A percentile compares a stretch with the other conserved stretches of the same genome.
Evolutionary conservation across 2,888 invertebrate species (phyloP).

Genomic region (Serrognathus titanus): DNA sequence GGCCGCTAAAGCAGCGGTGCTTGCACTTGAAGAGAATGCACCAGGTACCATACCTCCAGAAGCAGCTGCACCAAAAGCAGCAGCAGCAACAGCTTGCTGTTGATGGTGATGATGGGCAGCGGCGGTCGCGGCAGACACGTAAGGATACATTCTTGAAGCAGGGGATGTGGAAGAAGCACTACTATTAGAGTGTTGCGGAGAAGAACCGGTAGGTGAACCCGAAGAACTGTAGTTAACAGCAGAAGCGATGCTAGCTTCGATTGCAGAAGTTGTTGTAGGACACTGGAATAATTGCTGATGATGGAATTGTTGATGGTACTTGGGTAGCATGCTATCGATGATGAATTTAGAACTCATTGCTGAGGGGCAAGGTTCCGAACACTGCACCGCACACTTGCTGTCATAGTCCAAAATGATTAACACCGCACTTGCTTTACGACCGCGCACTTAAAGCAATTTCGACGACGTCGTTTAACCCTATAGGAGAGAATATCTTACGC

Average conservation of each 20-base stretch:
- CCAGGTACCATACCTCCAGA: conserved; percentile 62
- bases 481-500: conserved; percentile 50
- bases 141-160: conserved; percentile 86
- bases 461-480: conserved; percentile 45
- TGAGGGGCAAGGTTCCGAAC: conserved; percentile 42
- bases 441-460: conserved; percentile 35
- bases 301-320: conserved; percentile 81
- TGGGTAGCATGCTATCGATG: conserved; percentile 96
- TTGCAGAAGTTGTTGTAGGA: conserved; percentile 56
- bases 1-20: conserved; percentile 58
- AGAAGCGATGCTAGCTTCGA: conserved; percentile 71
- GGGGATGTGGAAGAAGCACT: conserved; percentile 59
- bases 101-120: conserved; percentile 67
- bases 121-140: conserved; percentile 70
- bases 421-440: conserved; percentile 41
- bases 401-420: conserved; percentile 37
- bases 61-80: conserved; percentile 62
- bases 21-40: conserved; percentile 54
- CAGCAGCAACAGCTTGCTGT: conserved; percentile 65
- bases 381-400: conserved; percentile 45
- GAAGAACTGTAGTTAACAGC: conserved; percentile 58
- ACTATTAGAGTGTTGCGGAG: conserved; percentile 61
- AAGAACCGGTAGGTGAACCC: conserved; percentile 64
- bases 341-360: conserved; percentile 97
- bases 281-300: conserved; percentile 60